Evolutionary conservation across 2,888 invertebrate species (phyloP), one percentile per base, ranked within the genome.

Genomic region (Empis livida): DNA sequence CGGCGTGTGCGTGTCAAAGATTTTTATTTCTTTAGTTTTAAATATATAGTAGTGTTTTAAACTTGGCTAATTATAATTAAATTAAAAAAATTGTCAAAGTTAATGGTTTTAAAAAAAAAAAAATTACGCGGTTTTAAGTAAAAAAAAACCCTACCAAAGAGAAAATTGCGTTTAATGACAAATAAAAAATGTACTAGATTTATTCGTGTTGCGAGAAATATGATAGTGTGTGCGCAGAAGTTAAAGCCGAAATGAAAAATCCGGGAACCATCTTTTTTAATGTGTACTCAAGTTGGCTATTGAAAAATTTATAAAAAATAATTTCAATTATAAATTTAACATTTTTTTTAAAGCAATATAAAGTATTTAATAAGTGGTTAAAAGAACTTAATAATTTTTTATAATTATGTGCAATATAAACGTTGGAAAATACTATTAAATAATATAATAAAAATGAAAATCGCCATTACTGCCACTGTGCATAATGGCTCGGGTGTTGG

Each of bases 241-340:
- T 46, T 52, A 49, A 53, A 51, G 52, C 53, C 53, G 52, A 52
- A 53, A 53, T 46, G 46, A 53, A 53, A 56, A 57, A 55, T 57
- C 57, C 54, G 57, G 57, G 57, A 57, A 57, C 57, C 56, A 57
- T 57, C 53, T 56, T 57, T 56, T 57, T 53, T 49, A 53, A 53
- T 54, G 53, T 49, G 50, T 50, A 46, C 49, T 46, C 43, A 38
- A 41, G 13, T 27, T 27, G 23, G 23, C 23, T 45, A 42, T 45
- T 37, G 49, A 50, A 53, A 46, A 42, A 11, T 23, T 27, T 6
- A 46, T 17, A 53, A 13, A 35, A 35, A 13, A 35, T 35, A 13
- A 13, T 35, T 35, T 35, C 35, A 35, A 35, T 35, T 35, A n/a
- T 5, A 13, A 35, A 35, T 35, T 13, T 13, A 13, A 2, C 13